Evolutionary conservation across 2,797 vertebrate species (phyloP), one percentile per base, ranked within the genome.

Genomic region (Apogon talboti): DNA sequence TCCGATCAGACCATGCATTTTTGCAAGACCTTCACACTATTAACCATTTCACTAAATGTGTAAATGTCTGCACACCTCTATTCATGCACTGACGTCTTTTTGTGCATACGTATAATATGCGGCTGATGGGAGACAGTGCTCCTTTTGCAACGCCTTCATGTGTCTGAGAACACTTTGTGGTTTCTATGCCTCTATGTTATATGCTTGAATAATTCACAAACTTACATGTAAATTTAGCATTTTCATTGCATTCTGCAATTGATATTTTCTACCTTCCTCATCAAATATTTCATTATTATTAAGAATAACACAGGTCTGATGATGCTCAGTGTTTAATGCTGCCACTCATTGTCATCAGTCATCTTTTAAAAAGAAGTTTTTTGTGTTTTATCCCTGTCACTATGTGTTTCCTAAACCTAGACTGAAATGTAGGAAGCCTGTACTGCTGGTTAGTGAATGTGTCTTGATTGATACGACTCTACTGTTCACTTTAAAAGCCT

Each of bases 91-190:
- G 47, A 33, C 52, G 38, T 62, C 43, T 50, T 54, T 49, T 63
- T 63, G 28, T 41, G 33, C 54, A 50, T 54, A 66, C 24, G 57
- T 35, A 35, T 35, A 35, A 35, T 35, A 45, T 49, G 52, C 59
- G 38, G 71, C 84, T 54, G 11, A 16, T 9, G 65, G 77, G 59
- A 73, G 49, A 49, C 19, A 55, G 37, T 78, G 59, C 79, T 85
- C 61, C 65, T 42, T 41, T 30, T 64, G 11, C 48, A 73, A 51
- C 33, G 63, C 57, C 56, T 81, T 37, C 57, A 64, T 49, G 43
- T 84, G 55, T 79, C 52, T 71, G 47, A 46, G 47, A 73, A 67
- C 51, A 49, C 35, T 71, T 68, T 49, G 16, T 55, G 35, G 35
- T 67, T 66, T 57, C 19, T 74, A 33, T 42, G 47, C 40, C 18